These are phyloP conservation scores for Pseudomyrmex cubaensis DNA, from an alignment of 1,140 invertebrate genomes.

Conservation along the genomic window DNA sequence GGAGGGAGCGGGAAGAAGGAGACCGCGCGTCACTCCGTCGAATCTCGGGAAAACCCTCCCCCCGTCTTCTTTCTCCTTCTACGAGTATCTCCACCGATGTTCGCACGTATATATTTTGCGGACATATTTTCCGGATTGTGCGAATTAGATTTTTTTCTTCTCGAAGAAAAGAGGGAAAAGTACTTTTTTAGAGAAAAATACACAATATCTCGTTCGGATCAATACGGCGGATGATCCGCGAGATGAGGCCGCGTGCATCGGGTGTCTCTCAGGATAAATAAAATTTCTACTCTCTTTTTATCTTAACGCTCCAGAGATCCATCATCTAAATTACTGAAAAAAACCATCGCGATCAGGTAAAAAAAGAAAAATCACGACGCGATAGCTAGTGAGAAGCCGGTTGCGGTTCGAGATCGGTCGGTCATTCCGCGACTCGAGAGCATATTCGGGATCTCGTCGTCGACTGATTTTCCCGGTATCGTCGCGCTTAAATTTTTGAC, in stretches of 20 bases:
- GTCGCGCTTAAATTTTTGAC: constrained; percentile 49
- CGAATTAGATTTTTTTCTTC: constrained; percentile 45
- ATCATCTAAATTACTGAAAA: constrained; percentile 46
- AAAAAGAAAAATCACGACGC: background rate
- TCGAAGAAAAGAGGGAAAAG: background rate
- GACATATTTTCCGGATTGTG: constrained; percentile 42
- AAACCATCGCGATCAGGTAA: constrained; percentile 15
- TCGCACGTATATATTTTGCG: constrained; percentile 17
- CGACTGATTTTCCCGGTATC: constrained; percentile 29
- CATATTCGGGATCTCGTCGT: background rate
- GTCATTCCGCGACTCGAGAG: background rate
- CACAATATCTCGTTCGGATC: constrained; percentile 51
- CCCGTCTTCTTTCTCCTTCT: background rate
- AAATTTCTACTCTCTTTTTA: background rate
- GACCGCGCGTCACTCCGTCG: constrained; percentile 12
- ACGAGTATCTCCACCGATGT: background rate
- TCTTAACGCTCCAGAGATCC: no score
- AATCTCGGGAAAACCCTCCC: constrained; percentile 34
- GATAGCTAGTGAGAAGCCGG: constrained; percentile 9
- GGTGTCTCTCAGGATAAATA: constrained; percentile 23
- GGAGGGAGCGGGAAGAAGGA: background rate
- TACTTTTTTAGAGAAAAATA: background rate
- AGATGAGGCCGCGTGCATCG: constrained; percentile 27
- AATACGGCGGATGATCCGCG: constrained; percentile 39
- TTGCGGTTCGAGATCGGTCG: background rate